Evolutionary conservation across 2,888 invertebrate species (phyloP).

Genomic region (Crematogaster levior): DNA sequence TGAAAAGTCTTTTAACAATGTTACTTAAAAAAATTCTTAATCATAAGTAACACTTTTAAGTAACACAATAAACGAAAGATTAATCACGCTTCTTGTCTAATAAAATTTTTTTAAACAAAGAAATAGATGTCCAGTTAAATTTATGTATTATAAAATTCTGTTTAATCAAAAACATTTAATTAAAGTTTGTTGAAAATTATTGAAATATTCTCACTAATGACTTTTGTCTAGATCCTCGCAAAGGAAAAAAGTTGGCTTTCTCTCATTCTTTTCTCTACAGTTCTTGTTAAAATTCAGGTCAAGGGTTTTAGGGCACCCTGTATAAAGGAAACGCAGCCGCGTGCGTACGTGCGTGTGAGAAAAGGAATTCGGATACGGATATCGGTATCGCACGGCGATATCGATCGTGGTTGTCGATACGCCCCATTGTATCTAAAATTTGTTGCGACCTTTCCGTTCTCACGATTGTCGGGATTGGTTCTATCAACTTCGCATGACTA

Average conservation of each 20-base stretch:
- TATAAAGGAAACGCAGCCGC: constrained; percentile 3
- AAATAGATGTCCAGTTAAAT: background rate
- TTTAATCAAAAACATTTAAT: background rate
- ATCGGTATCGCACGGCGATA: constrained; percentile 23
- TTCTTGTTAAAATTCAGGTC: background rate
- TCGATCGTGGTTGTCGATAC: constrained; percentile 55
- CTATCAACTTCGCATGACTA: constrained; percentile 38
- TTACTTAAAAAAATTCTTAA: no score
- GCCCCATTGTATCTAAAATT: constrained; percentile 57
- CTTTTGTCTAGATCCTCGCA: background rate
- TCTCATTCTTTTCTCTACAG: background rate
- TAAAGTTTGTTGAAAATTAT: background rate
- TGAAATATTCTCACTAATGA: background rate
- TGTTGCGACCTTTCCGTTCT: constrained; percentile 51
- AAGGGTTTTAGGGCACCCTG: background rate
- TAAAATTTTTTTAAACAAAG: background rate
- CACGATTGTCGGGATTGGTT: constrained; percentile 37
- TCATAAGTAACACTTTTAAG: no score
- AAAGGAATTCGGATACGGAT: constrained; percentile 45
- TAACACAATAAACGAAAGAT: background rate
- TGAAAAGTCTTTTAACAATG: no score
- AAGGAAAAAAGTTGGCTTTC: background rate
- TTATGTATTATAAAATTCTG: background rate
- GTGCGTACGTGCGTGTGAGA: background rate
- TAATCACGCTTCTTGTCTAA: background rate